Conservation (phyloP, 2,113 vertebrate species). For the Hippocampus guttulatus region DNA sequence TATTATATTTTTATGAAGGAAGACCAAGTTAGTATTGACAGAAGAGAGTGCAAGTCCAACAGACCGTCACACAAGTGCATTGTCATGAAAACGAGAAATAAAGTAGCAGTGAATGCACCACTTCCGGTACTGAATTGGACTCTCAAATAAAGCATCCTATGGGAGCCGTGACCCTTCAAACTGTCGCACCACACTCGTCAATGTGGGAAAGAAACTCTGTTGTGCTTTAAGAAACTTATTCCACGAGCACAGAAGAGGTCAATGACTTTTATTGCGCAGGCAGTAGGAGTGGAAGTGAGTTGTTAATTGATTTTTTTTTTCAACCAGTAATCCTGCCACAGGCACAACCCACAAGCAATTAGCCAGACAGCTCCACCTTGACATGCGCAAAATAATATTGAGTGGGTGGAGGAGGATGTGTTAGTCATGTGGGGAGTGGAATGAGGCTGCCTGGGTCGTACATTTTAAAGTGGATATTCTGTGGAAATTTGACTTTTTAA, state of each 20-base stretch:
- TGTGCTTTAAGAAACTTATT: conserved; percentile 3
- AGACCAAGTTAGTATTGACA: background rate
- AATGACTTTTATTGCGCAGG: conserved; percentile 6
- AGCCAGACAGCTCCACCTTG: conserved; percentile 42
- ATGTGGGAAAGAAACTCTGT: background rate
- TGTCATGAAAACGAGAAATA: conserved; percentile 3
- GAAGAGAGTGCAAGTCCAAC: background rate
- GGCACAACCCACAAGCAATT: conserved; percentile 59
- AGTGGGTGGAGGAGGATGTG: background rate
- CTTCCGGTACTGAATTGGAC: background rate
- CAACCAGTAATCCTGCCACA: conserved; percentile 50
- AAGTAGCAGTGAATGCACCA: background rate
- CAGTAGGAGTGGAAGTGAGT: conserved; percentile 31
- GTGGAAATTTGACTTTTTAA: background rate
- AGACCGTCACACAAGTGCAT: background rate
- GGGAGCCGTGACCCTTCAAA: background rate
- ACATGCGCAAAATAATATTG: conserved; percentile 36
- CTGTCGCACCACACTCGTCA: background rate
- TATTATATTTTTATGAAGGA: background rate
- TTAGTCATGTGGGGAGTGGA: conserved; percentile 23
- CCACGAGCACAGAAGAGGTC: conserved; percentile 28
- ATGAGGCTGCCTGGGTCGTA: conserved; percentile 27
- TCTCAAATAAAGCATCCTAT: background rate
- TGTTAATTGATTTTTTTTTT: conserved; percentile 63
- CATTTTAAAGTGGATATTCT: conserved; percentile 20